These are phyloP conservation scores for Gnathonemus echidnorhynchus DNA, from an alignment of 2,113 vertebrate genomes.

Conservation along the genomic window DNA sequence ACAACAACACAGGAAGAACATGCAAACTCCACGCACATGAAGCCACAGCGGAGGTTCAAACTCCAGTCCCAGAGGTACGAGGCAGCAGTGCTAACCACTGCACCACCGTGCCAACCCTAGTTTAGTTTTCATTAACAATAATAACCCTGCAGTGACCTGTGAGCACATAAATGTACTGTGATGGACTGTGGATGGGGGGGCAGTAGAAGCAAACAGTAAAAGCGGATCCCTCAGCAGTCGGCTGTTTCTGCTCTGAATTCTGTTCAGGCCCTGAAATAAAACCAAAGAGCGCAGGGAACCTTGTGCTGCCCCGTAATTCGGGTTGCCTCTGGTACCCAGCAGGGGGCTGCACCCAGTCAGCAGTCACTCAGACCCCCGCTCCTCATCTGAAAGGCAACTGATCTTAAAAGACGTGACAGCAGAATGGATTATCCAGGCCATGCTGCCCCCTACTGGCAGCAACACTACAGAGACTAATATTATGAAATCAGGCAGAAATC, in stretches of 20 bases:
- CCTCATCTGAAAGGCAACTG: not conserved
- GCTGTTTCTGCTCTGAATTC: not conserved
- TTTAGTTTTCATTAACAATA: not conserved
- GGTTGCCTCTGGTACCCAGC: not conserved
- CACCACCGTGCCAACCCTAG: not conserved
- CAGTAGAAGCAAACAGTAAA: not conserved
- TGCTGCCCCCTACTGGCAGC: not conserved
- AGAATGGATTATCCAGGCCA: not conserved
- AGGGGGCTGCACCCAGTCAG: not conserved
- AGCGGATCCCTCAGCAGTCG: not conserved
- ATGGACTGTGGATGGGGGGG: not conserved
- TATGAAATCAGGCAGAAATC: not conserved
- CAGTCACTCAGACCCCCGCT: not conserved
- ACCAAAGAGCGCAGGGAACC: not conserved
- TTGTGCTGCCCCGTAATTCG: not conserved
- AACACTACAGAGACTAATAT: not conserved
- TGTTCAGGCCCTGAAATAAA: not conserved
- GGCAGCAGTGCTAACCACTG: not conserved
- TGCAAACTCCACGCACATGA: not conserved
- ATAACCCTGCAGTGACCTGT: not conserved
- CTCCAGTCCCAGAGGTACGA: not conserved
- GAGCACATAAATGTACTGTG: not conserved
- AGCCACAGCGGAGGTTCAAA: not conserved
- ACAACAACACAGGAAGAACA: not conserved
- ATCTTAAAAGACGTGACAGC: no score